phyloP scores from a whole-genome alignment of 2,113 vertebrate species.

The Dipodomys spectabilis region DNA sequence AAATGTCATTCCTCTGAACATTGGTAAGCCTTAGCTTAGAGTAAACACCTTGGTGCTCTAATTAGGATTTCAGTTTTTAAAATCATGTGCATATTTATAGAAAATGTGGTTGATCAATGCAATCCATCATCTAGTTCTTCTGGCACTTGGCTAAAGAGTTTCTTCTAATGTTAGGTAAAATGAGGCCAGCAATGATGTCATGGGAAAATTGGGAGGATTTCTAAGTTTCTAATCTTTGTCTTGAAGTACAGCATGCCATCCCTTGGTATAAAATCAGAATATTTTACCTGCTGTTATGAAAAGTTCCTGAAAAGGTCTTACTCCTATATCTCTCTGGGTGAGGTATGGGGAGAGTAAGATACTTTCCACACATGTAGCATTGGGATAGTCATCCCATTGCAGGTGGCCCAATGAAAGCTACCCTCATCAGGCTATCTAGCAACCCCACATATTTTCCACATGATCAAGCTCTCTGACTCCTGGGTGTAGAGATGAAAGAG shows the following conservation, averaged over 20 bases:
- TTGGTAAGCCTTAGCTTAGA: not conserved
- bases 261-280: not conserved
- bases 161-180: not conserved
- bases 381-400: not conserved
- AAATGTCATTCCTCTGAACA: not conserved
- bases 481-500: not conserved
- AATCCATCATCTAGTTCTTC: not conserved
- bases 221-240: not conserved
- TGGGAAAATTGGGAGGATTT: not conserved
- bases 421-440: not conserved
- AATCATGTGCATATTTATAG: not conserved
- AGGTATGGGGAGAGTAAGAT: fast-evolving
- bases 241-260: not conserved
- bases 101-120: not conserved
- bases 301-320: not conserved
- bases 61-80: not conserved
- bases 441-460: not conserved
- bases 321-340: fast-evolving
- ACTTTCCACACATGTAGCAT: fast-evolving
- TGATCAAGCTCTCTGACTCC: not conserved
- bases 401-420: not conserved
- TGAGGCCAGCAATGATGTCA: not conserved
- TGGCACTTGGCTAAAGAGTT: not conserved
- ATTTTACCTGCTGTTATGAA: not conserved
- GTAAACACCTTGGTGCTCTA: not conserved